A percentile compares a stretch with the other conserved stretches of the same genome.
Conservation (phyloP, 2,797 vertebrate genomes). For the Amniataba percoides region DNA sequence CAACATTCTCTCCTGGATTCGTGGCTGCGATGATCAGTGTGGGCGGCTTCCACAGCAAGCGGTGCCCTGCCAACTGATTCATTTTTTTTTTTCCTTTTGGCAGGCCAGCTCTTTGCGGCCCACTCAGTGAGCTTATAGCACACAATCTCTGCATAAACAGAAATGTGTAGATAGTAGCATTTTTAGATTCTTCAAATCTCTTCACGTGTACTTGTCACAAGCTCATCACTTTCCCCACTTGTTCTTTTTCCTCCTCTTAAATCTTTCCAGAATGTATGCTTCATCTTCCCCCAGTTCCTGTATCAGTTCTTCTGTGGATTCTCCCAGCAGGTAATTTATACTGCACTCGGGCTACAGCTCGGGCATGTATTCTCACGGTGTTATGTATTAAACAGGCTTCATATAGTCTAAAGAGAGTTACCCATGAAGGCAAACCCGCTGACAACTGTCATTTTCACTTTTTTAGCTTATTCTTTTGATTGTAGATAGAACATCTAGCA, state of each 20-base stretch:
- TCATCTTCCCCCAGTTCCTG: slow-evolving; percentile 99
- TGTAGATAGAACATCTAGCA: background rate
- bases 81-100: slow-evolving; percentile 69
- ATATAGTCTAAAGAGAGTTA: no score
- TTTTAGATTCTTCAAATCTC: slow-evolving; percentile 68
- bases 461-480: background rate
- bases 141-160: slow-evolving; percentile 67
- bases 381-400: background rate
- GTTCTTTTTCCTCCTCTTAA: slow-evolving; percentile 26
- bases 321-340: slow-evolving; percentile 93
- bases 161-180: slow-evolving; percentile 68
- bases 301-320: slow-evolving; percentile 99
- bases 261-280: slow-evolving; percentile 95
- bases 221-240: slow-evolving; percentile 51
- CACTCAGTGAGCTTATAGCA: slow-evolving; percentile 72
- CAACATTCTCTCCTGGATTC: slow-evolving; percentile 69
- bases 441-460: slow-evolving; percentile 6
- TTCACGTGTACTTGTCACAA: slow-evolving; percentile 58
- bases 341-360: background rate
- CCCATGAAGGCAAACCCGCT: background rate
- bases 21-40: slow-evolving; percentile 66
- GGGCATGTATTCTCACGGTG: background rate
- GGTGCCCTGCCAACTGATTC: slow-evolving; percentile 70
- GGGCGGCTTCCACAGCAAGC: slow-evolving; percentile 70
- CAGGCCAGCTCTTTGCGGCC: slow-evolving; percentile 62